Evolutionary conservation across 2,797 vertebrate genomes (phyloP), one percentile per base, ranked within the genome.

Genomic region (Percopsis omiscomaycus): DNA sequence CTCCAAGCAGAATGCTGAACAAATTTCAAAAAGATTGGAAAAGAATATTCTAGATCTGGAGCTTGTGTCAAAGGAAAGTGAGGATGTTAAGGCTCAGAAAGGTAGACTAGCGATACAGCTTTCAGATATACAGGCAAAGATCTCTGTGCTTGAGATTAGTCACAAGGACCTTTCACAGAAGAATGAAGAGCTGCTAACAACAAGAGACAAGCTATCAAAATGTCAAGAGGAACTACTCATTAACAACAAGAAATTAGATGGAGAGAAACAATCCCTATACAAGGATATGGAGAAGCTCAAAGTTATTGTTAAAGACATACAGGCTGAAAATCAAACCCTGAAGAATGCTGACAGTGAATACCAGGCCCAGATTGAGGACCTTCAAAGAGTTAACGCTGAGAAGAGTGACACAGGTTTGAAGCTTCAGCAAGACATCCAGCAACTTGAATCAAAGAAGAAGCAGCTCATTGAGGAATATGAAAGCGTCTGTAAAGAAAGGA

Each of bases 1-100:
- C 92, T 90, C 89, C 94, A 95, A 92, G 90, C 94, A 93, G 93
- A 93, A 95, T 77, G 87, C 92, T 91, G 93, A 97, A 84, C 89
- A 90, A 79, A 91, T 96, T 87, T 93, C 93, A 88, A 92, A 93
- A 92, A 90, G 96, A 82, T 82, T 95, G 92, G 94, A 94, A 89
- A 94, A 84, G 84, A 91, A 96, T 84, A 93, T 79, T 79, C 84
- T 93, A 90, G 93, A 94, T 84, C 93, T 95, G 84, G 93, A 96
- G 78, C 90, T 80, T 64, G 75, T 90, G 61, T 84, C 79, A 48
- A 92, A 95, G 86, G 94, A 95, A 85, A 88, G 85, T 13, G 82
- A 91, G 82, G 71, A 89, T 75, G 84, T 93, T 88, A 92, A 89
- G 61, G 85, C 91, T 88, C 92, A 94, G 82, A 95, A 87, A 88